Conservation (phyloP, 2,888 invertebrate species). For the Melipona bicolor region DNA sequence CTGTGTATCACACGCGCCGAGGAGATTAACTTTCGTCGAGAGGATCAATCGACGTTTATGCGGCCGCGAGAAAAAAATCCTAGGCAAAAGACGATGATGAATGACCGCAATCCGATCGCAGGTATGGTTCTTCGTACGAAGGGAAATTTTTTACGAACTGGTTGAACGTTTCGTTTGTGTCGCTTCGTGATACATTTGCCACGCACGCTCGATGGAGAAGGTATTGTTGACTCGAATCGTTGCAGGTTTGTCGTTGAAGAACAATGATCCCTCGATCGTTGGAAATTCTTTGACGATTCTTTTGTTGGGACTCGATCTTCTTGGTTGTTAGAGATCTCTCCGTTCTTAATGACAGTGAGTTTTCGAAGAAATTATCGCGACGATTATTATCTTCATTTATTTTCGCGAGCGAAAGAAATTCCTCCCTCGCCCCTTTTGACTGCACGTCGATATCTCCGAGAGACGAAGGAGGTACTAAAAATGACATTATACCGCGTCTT, state of each 20-base stretch:
- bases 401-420: background rate
- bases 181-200: background rate
- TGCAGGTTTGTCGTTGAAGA: background rate
- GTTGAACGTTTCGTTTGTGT: slow-evolving; percentile 18
- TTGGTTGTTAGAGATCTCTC: background rate
- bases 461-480: background rate
- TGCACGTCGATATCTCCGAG: too few relatives aligned
- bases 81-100: slow-evolving; percentile 30
- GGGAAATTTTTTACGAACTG: background rate
- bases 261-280: background rate
- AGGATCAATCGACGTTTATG: slow-evolving; percentile 33
- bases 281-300: too few relatives aligned
- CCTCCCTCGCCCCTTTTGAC: too few relatives aligned
- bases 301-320: background rate
- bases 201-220: background rate
- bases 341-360: background rate
- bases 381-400: background rate
- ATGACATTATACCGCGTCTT: too few relatives aligned
- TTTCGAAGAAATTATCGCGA: background rate
- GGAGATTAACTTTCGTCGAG: slow-evolving; percentile 33
- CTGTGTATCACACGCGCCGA: background rate
- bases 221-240: background rate
- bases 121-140: background rate
- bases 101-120: slow-evolving; percentile 20
- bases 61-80: background rate